Evolutionary conservation across 2,797 vertebrate genomes (phyloP).

Genomic region (Masticophis lateralis): DNA sequence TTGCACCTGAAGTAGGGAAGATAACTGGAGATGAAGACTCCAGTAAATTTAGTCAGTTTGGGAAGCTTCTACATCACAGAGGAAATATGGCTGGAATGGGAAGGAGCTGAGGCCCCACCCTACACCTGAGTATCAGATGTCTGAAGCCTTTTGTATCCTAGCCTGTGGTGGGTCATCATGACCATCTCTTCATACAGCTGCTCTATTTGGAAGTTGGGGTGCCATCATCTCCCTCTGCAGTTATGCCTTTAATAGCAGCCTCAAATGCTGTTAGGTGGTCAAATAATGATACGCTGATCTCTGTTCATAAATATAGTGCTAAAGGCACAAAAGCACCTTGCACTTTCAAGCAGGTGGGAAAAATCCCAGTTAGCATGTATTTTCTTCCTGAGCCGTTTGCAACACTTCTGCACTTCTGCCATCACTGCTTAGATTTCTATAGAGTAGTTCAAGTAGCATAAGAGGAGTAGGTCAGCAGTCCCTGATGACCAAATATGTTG

Average conservation of each 20-base stretch:
- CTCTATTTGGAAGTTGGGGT: background rate
- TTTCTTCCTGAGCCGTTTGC: background rate
- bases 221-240: background rate
- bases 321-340: background rate
- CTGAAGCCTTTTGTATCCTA: background rate
- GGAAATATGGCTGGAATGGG: background rate
- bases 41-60: slow-evolving; percentile 9
- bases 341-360: background rate
- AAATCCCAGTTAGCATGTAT: background rate
- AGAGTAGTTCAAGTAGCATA: background rate
- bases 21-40: background rate
- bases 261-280: background rate
- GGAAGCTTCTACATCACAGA: background rate
- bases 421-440: background rate
- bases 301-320: background rate
- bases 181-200: background rate
- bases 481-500: background rate
- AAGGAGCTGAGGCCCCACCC: background rate
- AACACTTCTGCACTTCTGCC: background rate
- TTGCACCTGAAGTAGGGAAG: background rate
- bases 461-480: background rate
- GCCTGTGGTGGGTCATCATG: background rate
- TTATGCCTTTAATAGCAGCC: background rate
- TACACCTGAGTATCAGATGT: background rate
- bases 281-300: background rate